Evolutionary conservation across 1,140 invertebrate genomes (phyloP), one percentile per base, ranked within the genome.

Genomic region (Proctacanthus coquilletti): DNA sequence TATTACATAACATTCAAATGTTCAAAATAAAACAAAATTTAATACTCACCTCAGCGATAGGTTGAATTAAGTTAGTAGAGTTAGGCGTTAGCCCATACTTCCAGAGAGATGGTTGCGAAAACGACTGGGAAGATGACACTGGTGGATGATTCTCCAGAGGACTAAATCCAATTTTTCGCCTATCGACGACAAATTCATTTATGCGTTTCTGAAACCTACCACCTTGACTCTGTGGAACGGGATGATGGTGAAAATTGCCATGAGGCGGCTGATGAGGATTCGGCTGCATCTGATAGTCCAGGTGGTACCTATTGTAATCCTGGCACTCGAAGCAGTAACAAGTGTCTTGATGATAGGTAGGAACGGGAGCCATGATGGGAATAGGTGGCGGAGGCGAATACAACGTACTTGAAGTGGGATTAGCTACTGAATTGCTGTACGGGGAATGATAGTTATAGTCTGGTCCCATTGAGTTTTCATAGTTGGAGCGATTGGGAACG

Each of bases 301-400:
- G 15, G 3, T 27, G 29, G 17, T 34, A 31, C 9, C 39, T 35
- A 19, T 36, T 48, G 36, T 52, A 59, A 25, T 47, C 52, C 41
- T 60, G 56, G 34, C 56, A 60, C 15, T 60, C 56, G 40, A 55
- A 60, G 32, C 56, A 60, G 32, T 49, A 58, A 42, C 56, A 60
- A 21, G 46, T 52, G 18, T 60, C 53, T 18, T 60, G 56, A 44
- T 55, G 57, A 35, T 43, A 35, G 18, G 33, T 34, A 4, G 36
- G 40, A 10, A 35, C 36, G 17, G 39, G 31, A 15, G 34, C 36
- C 35, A 36, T 40, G 20, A 42, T 33, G 18, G 40, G 29, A 5
- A 37, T 15, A 10, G 39, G 33, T 30, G 39, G 21, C 18, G 39
- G 39, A n/a, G 34, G 25, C 10, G 39, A 41, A 21, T 36, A 36